Conservation (phyloP, 2,797 vertebrate genomes). For the Champsocephalus esox region DNA sequence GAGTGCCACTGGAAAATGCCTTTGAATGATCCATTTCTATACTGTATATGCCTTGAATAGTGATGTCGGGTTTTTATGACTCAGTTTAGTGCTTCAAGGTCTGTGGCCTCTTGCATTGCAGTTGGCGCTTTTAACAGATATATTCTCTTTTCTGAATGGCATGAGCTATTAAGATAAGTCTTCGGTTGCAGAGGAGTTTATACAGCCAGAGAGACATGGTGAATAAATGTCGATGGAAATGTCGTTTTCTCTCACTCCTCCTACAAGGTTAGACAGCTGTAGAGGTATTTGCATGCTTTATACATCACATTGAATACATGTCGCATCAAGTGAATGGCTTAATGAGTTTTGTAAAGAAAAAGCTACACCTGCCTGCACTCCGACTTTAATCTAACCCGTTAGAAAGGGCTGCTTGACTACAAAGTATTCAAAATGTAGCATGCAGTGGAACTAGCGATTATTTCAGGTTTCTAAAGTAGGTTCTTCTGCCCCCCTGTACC, state of each 20-base stretch:
- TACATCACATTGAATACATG: constrained; percentile 1
- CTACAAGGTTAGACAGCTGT: background rate
- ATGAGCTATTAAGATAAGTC: constrained; percentile 28
- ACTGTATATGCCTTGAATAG: background rate
- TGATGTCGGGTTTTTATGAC: constrained; percentile 1
- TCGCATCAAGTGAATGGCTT: background rate
- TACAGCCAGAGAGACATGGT: constrained; percentile 14
- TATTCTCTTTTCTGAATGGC: constrained; percentile 8
- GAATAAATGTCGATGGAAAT: constrained; percentile 1
- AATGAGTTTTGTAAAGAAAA: background rate
- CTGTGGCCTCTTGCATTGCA: constrained; percentile 13
- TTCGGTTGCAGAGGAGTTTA: constrained; percentile 12
- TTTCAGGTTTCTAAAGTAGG: too few relatives aligned
- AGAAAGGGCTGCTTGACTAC: too few relatives aligned
- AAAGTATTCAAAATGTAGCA: too few relatives aligned
- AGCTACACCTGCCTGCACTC: too few relatives aligned
- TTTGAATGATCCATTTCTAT: constrained; percentile 14
- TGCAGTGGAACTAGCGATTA: too few relatives aligned
- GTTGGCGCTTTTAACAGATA: constrained; percentile 17
- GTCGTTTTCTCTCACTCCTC: background rate
- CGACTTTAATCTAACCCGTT: too few relatives aligned
- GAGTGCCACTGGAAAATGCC: constrained; percentile 11
- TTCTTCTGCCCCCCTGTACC: too few relatives aligned
- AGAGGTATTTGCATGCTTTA: constrained; percentile 22
- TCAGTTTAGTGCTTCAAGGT: constrained; percentile 5